Evolutionary conservation across 2,113 vertebrate genomes (phyloP), one percentile per base, ranked within the genome.

Genomic region (Python bivittatus): DNA sequence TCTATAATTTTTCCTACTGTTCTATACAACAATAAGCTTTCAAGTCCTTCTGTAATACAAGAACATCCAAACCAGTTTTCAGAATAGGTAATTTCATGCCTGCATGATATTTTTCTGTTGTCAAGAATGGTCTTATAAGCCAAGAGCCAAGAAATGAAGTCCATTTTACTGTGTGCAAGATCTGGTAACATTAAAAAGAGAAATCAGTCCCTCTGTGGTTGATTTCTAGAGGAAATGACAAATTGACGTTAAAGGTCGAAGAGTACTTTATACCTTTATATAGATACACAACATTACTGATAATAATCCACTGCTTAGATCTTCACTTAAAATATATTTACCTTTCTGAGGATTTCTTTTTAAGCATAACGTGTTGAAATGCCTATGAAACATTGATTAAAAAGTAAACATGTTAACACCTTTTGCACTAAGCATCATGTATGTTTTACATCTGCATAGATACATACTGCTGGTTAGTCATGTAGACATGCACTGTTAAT

Each of bases 301-400:
- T 85, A n/a, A 2, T 85, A 85, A 33, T 61, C 60, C 20, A 64
- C 2, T 72, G 53, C 10, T 22, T 88, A 44, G 44, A 29, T n/a
- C 27, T 83, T 15, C 7, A 56, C 17, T 72, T 15, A 29, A 2
- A 90, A 8, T 57, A 58, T 88, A 94, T 57, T 96, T 97, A 98
- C 98, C 96, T 97, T 94, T 94, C 92, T 56, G 54, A 87, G 9
- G 95, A 93, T 89, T 96, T 93, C 0, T 94, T 86, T 56, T 96
- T 95, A 91, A 92, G 93, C 27, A 97, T 90, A 90, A 97, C 61
- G 56, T 97, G 95, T 93, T 96, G 96, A 95, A 97, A 2, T 83
- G 91, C 91, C 98, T 98, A 94, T 88, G 91, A 96, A 96, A 29
- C 95, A 97, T 96, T 53, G 92, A 13, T 92, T 54, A 61, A 90